These are phyloP conservation scores for Argya squamiceps DNA, from an alignment of 2,797 vertebrate genomes.

Conservation along the genomic window DNA sequence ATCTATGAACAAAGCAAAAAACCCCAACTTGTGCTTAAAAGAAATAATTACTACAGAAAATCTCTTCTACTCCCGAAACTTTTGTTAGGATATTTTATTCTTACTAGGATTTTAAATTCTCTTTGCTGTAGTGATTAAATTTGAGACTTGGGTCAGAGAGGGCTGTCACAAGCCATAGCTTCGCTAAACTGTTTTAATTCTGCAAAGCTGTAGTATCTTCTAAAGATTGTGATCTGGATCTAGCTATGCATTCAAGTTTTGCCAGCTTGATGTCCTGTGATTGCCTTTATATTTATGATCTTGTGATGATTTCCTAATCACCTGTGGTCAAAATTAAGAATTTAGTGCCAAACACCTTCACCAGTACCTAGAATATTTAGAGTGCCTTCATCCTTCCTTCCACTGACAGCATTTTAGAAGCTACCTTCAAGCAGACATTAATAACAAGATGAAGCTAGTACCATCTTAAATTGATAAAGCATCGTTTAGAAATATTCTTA, in stretches of 20 bases:
- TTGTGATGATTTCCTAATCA: not conserved
- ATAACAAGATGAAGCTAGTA: not conserved
- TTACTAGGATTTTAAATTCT: not conserved
- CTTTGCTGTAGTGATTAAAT: not conserved
- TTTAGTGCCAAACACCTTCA: not conserved
- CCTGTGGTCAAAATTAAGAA: not conserved
- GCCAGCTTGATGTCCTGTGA: not conserved
- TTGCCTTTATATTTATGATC: not conserved
- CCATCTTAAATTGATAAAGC: not conserved
- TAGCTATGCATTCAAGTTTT: not conserved
- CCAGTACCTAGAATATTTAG: not conserved
- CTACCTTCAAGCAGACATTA: not conserved
- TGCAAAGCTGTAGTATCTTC: not conserved
- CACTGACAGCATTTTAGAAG: not conserved
- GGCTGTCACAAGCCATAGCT: not conserved
- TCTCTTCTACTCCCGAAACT: not conserved
- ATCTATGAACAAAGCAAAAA: not conserved
- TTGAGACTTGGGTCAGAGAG: not conserved
- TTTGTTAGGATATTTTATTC: not conserved
- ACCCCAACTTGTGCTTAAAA: not conserved
- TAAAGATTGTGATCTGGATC: not conserved
- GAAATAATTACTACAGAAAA: not conserved
- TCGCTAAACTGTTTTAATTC: not conserved
- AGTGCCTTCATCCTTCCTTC: not conserved
- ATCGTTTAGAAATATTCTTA: not conserved